Conservation (phyloP, 2,113 vertebrate species). For the Engystomops pustulosus region DNA sequence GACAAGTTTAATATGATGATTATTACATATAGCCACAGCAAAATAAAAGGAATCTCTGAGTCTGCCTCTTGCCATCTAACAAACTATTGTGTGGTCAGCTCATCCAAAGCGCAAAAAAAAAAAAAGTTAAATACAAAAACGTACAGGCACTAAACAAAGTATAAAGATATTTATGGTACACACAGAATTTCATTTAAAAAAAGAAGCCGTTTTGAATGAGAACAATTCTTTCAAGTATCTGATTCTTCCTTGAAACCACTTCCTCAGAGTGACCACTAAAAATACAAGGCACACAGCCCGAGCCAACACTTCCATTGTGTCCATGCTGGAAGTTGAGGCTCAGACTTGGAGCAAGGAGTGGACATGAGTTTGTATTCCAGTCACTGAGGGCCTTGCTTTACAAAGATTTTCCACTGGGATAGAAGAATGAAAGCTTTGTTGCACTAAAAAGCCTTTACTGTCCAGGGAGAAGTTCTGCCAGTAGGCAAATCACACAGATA, state of each 20-base stretch:
- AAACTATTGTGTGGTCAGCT: too few relatives aligned
- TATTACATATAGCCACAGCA: too few relatives aligned
- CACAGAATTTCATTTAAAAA: neutral
- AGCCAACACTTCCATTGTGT: neutral
- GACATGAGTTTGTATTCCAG: constrained; percentile 45
- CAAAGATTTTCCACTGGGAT: constrained; percentile 48
- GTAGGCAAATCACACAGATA: constrained; percentile 22
- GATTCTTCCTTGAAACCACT: neutral
- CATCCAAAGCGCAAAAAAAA: too few relatives aligned
- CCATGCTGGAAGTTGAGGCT: neutral
- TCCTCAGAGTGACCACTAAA: neutral
- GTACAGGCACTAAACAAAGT: neutral
- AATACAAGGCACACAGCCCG: neutral
- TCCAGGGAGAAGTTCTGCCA: constrained; percentile 45
- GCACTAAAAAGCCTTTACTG: constrained; percentile 43
- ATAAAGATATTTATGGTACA: neutral
- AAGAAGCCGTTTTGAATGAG: neutral
- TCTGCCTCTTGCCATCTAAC: too few relatives aligned
- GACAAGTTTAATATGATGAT: too few relatives aligned
- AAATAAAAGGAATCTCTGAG: too few relatives aligned
- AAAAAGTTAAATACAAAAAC: neutral
- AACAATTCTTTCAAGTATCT: neutral
- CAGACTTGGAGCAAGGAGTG: neutral
- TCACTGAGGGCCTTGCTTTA: constrained; percentile 39
- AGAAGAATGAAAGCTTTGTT: constrained; percentile 54